Conservation (phyloP, 2,113 vertebrate genomes). For the Vulpes lagopus region DNA sequence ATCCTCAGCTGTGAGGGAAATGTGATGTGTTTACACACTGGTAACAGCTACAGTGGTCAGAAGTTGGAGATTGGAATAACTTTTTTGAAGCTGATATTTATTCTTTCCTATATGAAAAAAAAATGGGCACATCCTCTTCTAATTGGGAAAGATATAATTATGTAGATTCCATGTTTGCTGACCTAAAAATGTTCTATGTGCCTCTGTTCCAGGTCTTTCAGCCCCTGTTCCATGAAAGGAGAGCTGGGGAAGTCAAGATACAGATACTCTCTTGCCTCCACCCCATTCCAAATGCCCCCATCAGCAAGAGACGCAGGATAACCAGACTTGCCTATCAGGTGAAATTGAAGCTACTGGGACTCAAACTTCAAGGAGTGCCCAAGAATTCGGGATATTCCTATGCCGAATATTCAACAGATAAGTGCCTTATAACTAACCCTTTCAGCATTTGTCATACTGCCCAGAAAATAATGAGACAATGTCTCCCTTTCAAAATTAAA, state of each 20-base stretch:
- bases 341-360: background rate
- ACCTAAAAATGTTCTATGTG: background rate
- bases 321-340: background rate
- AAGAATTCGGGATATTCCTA: background rate
- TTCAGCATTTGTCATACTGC: background rate
- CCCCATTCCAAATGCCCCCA: background rate
- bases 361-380: background rate
- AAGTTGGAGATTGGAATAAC: background rate
- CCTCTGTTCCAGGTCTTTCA: background rate
- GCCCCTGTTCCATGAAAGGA: background rate
- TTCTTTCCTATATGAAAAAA: background rate
- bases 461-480: background rate
- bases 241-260: background rate
- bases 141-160: background rate
- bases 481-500: conserved; percentile 20
- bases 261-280: background rate
- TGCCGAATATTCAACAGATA: background rate
- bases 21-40: fast-evolving
- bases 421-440: background rate
- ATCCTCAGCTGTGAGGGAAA: background rate
- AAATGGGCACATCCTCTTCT: background rate
- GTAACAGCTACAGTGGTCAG: background rate
- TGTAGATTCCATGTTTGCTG: background rate
- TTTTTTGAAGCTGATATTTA: background rate
- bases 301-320: background rate